Percentiles rank a stretch among this genome's conserved stretches.
Evolutionary conservation across 2,888 invertebrate species (phyloP).

Genomic region (Penaeus monodon): DNA sequence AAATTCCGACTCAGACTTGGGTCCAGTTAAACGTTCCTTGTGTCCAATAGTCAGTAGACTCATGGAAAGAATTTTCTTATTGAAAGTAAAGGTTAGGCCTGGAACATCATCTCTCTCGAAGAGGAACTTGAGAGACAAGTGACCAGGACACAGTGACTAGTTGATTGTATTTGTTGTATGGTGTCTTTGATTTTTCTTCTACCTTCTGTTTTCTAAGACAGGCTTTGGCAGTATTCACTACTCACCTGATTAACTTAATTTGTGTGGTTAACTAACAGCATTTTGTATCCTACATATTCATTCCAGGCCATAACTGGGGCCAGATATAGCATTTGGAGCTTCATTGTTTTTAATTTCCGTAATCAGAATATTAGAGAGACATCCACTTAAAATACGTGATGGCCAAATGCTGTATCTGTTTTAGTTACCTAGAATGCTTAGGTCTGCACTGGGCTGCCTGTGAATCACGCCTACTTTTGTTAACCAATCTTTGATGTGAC

Average conservation of each 20-base stretch:
- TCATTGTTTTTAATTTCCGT: too few relatives aligned
- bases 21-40: too few relatives aligned
- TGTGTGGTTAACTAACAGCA: slow-evolving; percentile 13
- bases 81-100: neutral
- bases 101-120: slow-evolving; percentile 15
- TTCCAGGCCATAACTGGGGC: too few relatives aligned
- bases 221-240: neutral
- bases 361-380: too few relatives aligned
- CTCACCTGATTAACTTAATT: slow-evolving; percentile 4
- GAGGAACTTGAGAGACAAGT: neutral
- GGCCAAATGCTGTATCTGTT: neutral
- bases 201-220: slow-evolving; percentile 7
- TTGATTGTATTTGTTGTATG: slow-evolving; percentile 56
- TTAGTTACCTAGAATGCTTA: slow-evolving; percentile 1
- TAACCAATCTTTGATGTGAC: too few relatives aligned
- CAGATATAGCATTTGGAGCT: too few relatives aligned
- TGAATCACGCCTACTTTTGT: neutral
- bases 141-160: slow-evolving; percentile 51
- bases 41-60: too few relatives aligned
- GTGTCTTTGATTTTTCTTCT: slow-evolving; percentile 54
- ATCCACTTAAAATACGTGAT: too few relatives aligned
- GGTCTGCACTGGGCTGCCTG: neutral
- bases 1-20: too few relatives aligned
- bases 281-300: too few relatives aligned
- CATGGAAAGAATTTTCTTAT: too few relatives aligned